Evolutionary conservation across 53 echinoderm and acorn worm genomes (phyloP), one percentile per base, ranked within the genome.

Genomic region (Paracentrotus lividus): DNA sequence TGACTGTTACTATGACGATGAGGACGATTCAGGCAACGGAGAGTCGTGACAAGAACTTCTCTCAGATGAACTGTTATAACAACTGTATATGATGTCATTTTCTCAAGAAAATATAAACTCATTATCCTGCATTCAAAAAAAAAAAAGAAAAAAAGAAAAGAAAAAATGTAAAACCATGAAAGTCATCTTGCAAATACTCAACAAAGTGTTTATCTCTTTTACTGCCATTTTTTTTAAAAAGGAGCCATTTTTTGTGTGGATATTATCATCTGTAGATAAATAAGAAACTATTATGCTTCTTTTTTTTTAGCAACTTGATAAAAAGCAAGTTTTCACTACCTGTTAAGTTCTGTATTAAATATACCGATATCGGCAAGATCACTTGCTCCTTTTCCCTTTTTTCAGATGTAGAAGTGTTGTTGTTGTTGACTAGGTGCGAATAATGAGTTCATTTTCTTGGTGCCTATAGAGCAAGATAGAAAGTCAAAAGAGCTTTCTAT

Each of bases 1-100:
- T 1, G 96, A 95, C 51, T 96, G 78, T 86, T 95, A 95, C 86
- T 94, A 96, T 57, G 93, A 95, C 38, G 97, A 98, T 77, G 97
- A 96, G 67, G 97, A 99, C 67, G 99, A 99, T 88, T 99, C 99
- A 4, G 99, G 99, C 21, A 99, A 99, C 54, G 99, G 96, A 84
- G 99, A 99, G 67, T 97, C 97, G 93, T 99, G 99, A 99, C 97
- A 94, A 61, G 58, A 56, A 78, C 81, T 92, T 53, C 52, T 0
- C 52, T 27, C 66, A 1, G 38, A 53, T 57, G 54, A 72, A 72
- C 69, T 49, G 21, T 49, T 52, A 69, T 69, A 90, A n/a, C 53
- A 51, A 47, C 52, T 90, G 90, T 90, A 90, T 49, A 90, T 90
- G 69, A 90, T 90, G 90, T 67, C 68, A 68, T 90, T 90, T 90